Conservation (phyloP, 2,888 invertebrate species). For the Callinectes sapidus region DNA sequence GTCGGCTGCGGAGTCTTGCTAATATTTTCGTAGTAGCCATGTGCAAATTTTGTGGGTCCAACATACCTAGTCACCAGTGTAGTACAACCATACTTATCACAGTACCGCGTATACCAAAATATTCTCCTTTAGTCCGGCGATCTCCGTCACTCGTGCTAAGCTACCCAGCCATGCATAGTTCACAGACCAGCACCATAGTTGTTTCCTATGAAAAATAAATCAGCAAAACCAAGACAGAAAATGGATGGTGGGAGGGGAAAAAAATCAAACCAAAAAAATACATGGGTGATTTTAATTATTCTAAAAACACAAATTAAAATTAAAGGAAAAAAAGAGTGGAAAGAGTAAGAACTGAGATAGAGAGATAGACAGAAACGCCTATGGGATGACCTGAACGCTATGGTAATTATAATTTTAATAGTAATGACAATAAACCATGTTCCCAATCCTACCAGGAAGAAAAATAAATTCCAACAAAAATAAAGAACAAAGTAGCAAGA, state of each 20-base stretch:
- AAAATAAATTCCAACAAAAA: constrained; percentile 47
- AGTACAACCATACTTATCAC: constrained; percentile 63
- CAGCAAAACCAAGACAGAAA: background rate
- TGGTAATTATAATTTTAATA: constrained; percentile 45
- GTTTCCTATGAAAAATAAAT: constrained; percentile 29
- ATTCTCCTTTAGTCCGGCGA: constrained; percentile 59
- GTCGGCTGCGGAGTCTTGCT: constrained; percentile 59
- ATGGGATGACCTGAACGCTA: constrained; percentile 57
- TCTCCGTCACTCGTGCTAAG: constrained; percentile 47
- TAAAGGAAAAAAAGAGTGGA: constrained; percentile 58
- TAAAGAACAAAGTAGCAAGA: constrained; percentile 40
- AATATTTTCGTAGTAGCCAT: constrained; percentile 49
- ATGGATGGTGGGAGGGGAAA: constrained; percentile 38
- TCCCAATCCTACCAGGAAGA: constrained; percentile 48
- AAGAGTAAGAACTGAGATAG: constrained; percentile 46
- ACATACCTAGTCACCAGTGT: constrained; percentile 57
- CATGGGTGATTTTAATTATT: constrained; percentile 70
- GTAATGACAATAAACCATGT: constrained; percentile 57
- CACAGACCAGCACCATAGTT: constrained; percentile 63
- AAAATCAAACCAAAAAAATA: constrained; percentile 62
- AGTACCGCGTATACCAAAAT: constrained; percentile 69
- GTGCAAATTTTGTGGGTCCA: constrained; percentile 64
- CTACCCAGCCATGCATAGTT: constrained; percentile 64
- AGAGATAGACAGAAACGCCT: constrained; percentile 53
- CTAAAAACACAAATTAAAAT: constrained; percentile 69